A percentile compares a stretch with the other conserved stretches of the same genome.
Evolutionary conservation across 2,797 vertebrate genomes (phyloP).

Genomic region (Allobates femoralis): DNA sequence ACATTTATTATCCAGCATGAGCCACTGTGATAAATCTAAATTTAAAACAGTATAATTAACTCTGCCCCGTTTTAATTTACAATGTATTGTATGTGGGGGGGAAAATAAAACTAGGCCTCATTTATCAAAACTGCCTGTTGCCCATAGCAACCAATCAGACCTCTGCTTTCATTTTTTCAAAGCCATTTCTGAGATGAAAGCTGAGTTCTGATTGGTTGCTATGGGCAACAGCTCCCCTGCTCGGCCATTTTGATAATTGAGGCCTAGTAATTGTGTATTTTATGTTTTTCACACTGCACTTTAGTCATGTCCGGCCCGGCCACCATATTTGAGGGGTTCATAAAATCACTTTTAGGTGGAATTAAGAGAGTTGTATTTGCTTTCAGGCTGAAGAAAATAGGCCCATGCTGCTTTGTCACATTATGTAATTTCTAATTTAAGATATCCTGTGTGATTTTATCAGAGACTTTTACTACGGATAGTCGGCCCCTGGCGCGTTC

Average conservation of each 20-base stretch:
- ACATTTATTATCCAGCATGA: too few relatives aligned
- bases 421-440: constrained; percentile 54
- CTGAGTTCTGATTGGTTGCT: too few relatives aligned
- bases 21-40: too few relatives aligned
- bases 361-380: constrained; percentile 7
- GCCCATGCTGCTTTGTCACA: constrained; percentile 45
- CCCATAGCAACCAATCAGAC: too few relatives aligned
- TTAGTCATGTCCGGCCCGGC: constrained; percentile 7
- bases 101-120: too few relatives aligned
- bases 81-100: neutral
- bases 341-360: neutral
- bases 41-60: too few relatives aligned
- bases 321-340: neutral
- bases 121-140: too few relatives aligned
- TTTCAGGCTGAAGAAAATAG: constrained; percentile 11
- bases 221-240: too few relatives aligned
- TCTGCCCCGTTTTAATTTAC: neutral
- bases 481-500: neutral
- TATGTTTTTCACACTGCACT: constrained; percentile 34
- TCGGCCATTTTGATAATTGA: too few relatives aligned
- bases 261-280: neutral
- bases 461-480: constrained; percentile 27
- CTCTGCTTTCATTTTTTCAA: too few relatives aligned
- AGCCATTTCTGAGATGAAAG: too few relatives aligned
- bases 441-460: constrained; percentile 57